Evolutionary conservation across 2,797 vertebrate species (phyloP).

Genomic region (Taeniopygia guttata): DNA sequence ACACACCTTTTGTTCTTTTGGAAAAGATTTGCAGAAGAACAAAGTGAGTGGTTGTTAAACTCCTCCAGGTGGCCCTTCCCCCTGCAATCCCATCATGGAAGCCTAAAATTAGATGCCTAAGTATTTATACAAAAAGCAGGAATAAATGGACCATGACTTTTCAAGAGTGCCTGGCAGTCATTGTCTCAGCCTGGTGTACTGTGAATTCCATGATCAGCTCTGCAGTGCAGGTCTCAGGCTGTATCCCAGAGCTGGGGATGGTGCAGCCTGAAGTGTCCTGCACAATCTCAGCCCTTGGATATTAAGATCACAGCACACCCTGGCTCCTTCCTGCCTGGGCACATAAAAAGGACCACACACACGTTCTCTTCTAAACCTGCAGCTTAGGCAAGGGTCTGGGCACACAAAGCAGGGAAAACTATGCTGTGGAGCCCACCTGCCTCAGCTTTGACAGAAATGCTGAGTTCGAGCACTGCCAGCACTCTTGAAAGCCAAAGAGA

Average conservation of each 20-base stretch:
- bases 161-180: rapidly evolving
- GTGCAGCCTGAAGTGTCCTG: background rate
- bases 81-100: background rate
- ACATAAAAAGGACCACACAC: background rate
- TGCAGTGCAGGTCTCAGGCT: background rate
- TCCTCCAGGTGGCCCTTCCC: no score
- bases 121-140: background rate
- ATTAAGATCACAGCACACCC: rapidly evolving
- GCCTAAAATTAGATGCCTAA: background rate
- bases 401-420: background rate
- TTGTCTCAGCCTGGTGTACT: rapidly evolving
- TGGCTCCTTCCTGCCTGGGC: background rate
- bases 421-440: background rate
- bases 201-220: background rate
- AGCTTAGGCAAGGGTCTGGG: background rate
- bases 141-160: background rate
- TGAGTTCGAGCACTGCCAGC: background rate
- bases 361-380: rapidly evolving
- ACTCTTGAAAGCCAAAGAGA: background rate
- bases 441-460: background rate
- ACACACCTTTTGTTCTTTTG: background rate
- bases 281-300: background rate
- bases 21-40: background rate
- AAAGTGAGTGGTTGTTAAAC: background rate
- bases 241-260: rapidly evolving